Evolutionary conservation across 2,113 vertebrate genomes (phyloP), one percentile per base, ranked within the genome.

Genomic region (Diglossa brunneiventris): DNA sequence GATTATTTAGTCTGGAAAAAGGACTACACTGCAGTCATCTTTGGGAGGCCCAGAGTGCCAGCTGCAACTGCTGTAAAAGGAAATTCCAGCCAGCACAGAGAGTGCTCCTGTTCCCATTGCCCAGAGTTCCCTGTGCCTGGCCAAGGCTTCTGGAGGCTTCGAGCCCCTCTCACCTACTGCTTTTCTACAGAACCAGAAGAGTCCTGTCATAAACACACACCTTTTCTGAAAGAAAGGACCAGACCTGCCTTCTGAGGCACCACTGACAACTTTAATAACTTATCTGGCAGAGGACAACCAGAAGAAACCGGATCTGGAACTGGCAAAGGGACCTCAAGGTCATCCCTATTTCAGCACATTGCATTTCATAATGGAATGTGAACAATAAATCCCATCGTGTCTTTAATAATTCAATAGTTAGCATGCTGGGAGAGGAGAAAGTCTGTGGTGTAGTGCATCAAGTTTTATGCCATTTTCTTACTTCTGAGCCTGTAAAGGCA

Each of bases 1-100:
- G 68, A 55, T 94, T 87, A 91, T 92, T 92, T 94, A 91, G 92
- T 76, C 63, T 92, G 87, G 93, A 83, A 91, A 93, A 94, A 62
- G 44, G 63, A 55, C 92, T 83, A 83, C 55, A 70, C 59, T 90
- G 72, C 87, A 72, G 39, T 70, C 19, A 0, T 77, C 82, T 72
- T 72, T 31, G n/a, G 83, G 89, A 78, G 83, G 68, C 64, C 50
- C 64, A 31, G 83, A 91, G 61, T 83, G 52, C 91, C 74, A 95
- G 90, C 86, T 88, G 86, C 83, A 86, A 6, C 72, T 86, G 47
- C 73, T 61, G 89, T 55, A 53, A 72, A 89, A 91, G 93, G 78
- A 95, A 95, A 94, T 93, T 95, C 93, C 87, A 94, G 50, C 22
- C 59, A 77, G 63, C 58, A 92, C 91, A 95, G 89, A 88, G 72